Conservation (phyloP, 2,113 vertebrate species). For the Entomyzon cyanotis region DNA sequence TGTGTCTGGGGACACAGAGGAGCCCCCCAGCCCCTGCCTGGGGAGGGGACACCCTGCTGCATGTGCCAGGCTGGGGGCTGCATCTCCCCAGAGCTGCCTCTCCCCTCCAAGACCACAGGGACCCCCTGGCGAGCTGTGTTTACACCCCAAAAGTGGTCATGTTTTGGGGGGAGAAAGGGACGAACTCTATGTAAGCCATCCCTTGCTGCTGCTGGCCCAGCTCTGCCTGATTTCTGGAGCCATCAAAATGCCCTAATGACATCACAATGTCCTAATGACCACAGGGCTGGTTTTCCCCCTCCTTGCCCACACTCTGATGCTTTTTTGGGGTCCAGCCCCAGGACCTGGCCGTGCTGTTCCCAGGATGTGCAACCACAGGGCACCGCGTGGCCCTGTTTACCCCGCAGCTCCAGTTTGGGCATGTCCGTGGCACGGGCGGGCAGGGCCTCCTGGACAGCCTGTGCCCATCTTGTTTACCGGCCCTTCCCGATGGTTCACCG, state of each 20-base stretch:
- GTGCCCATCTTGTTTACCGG: slow-evolving; percentile 75
- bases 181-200: neutral
- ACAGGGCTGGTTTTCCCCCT: rapidly evolving
- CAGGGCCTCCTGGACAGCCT: slow-evolving; percentile 54
- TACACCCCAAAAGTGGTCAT: rapidly evolving
- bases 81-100: rapidly evolving
- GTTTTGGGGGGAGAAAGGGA: neutral
- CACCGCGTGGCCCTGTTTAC: neutral
- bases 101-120: neutral
- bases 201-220: rapidly evolving
- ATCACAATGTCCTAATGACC: rapidly evolving
- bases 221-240: neutral
- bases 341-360: rapidly evolving
- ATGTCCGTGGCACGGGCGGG: neutral
- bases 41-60: rapidly evolving
- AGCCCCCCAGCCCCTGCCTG: neutral
- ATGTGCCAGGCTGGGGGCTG: neutral
- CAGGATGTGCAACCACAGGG: rapidly evolving
- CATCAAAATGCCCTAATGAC: rapidly evolving
- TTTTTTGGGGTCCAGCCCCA: neutral
- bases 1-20: neutral
- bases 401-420: neutral
- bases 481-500: slow-evolving; percentile 21
- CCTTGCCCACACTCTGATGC: rapidly evolving
- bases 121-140: rapidly evolving